A percentile compares a stretch with the other conserved stretches of the same genome.
These are phyloP conservation scores for Heterodera carotae DNA, from an alignment of 1,140 invertebrate genomes.

Conservation along the genomic window DNA sequence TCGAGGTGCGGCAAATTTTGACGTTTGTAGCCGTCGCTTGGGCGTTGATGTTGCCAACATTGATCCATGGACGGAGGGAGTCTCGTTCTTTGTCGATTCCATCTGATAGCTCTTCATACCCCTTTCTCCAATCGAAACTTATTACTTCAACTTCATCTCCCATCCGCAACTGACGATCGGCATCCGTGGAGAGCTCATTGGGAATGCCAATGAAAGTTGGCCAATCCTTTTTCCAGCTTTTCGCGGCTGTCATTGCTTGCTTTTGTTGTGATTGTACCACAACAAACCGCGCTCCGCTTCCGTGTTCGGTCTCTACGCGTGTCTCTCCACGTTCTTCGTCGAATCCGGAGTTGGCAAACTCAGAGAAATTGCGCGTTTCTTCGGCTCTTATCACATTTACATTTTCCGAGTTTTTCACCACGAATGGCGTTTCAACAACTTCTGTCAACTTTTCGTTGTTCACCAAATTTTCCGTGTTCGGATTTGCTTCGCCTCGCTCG, in stretches of 20 bases:
- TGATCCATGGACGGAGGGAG: background rate
- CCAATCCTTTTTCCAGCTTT: background rate
- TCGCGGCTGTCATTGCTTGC: background rate
- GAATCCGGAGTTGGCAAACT: too few relatives aligned
- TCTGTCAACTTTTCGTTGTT: background rate
- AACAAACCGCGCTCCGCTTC: background rate
- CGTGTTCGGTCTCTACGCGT: background rate
- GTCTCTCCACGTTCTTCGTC: background rate
- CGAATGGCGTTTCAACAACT: constrained; percentile 18
- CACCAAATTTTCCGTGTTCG: background rate
- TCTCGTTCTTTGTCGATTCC: background rate
- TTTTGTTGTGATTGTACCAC: constrained; percentile 6
- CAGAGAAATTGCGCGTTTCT: too few relatives aligned
- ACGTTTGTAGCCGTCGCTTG: constrained; percentile 4
- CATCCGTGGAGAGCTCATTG: background rate
- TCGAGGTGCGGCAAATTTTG: background rate
- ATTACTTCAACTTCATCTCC: constrained; percentile 6
- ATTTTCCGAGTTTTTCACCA: constrained; percentile 9
- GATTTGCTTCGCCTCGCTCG: background rate
- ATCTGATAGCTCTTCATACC: background rate
- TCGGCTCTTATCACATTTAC: too few relatives aligned
- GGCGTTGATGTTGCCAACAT: constrained; percentile 1
- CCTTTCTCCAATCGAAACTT: background rate
- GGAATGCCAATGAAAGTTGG: background rate
- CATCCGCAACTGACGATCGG: background rate